Evolutionary conservation across 2,797 vertebrate genomes (phyloP), one percentile per base, ranked within the genome.

Genomic region (Gila robusta): DNA sequence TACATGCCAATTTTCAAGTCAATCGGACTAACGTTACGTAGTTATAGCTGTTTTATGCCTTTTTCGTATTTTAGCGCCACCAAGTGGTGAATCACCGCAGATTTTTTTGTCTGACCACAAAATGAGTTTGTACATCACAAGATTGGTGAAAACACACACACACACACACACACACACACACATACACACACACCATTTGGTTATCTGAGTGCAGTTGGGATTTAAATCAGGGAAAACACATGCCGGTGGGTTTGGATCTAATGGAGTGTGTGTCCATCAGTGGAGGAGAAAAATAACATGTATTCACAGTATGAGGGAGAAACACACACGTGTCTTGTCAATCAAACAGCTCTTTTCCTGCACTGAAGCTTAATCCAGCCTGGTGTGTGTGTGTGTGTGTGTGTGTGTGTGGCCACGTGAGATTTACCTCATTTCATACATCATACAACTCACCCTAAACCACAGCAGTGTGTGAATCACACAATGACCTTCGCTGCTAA

Each of bases 181-280:
- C 12, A 26, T 41, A 5, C n/a, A 6, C 4, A 2, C 19, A 69
- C 2, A 23, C 3, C 17, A 12, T 11, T 37, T n/a, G 21, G 26
- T 52, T n/a, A 56, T 32, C 21, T 5, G 3, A 56, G 54, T 26
- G 23, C 39, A 79, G 54, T 79, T 28, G 54, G 76, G 76, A 79
- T 62, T 23, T 78, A 59, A 79, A 41, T 79, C 2, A 62, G 54
- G 54, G 35, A 62, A 47, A 69, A 69, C 79, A 81, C 79, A 32
- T 81, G 79, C 21, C 1, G 21, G 78, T 81, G 79, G 64, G 64
- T 81, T 69, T 81, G 79, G 79, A 69, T 69, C 6, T 69, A n/a
- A n/a, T 35, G 0, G 64, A n/a, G 54, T 19, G 47, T 67, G 59
- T 81, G 79, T 69, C 41, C 62, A 67, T 49, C 79, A 80, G 39